Evolutionary conservation across 2,113 vertebrate genomes (phyloP).

Genomic region (Oryzias javanicus): DNA sequence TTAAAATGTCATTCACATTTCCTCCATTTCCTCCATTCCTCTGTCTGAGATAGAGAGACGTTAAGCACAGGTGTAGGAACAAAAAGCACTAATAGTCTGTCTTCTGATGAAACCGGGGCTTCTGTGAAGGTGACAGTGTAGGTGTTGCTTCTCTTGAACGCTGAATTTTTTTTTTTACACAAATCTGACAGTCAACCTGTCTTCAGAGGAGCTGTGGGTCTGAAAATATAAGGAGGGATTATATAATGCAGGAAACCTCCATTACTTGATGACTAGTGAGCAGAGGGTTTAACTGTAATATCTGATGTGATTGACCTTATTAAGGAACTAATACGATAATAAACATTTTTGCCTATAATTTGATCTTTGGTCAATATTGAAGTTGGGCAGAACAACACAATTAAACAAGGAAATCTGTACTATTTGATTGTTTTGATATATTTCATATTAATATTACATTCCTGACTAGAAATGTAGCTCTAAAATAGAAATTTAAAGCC

Average conservation of each 20-base stretch:
- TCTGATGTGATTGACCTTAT: neutral
- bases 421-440: too few species aligned
- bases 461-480: conserved; percentile 44
- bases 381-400: neutral
- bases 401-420: neutral
- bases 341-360: neutral
- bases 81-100: conserved; percentile 25
- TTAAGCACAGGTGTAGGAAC: conserved; percentile 37
- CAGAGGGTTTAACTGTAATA: neutral
- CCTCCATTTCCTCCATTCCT: conserved; percentile 2
- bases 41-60: conserved; percentile 3
- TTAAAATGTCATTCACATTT: conserved; percentile 11
- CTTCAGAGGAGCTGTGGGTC: neutral
- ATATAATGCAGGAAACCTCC: neutral
- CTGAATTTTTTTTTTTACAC: conserved; percentile 2
- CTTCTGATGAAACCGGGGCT: conserved; percentile 13
- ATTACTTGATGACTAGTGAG: neutral
- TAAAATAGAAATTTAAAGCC: conserved; percentile 45
- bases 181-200: conserved; percentile 3
- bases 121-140: conserved; percentile 12
- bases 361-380: neutral
- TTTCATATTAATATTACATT: conserved; percentile 43
- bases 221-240: neutral
- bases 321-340: neutral
- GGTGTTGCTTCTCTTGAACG: conserved; percentile 17